These are phyloP conservation scores for Apodemus sylvaticus DNA, from an alignment of 2,113 vertebrate genomes.

Conservation along the genomic window DNA sequence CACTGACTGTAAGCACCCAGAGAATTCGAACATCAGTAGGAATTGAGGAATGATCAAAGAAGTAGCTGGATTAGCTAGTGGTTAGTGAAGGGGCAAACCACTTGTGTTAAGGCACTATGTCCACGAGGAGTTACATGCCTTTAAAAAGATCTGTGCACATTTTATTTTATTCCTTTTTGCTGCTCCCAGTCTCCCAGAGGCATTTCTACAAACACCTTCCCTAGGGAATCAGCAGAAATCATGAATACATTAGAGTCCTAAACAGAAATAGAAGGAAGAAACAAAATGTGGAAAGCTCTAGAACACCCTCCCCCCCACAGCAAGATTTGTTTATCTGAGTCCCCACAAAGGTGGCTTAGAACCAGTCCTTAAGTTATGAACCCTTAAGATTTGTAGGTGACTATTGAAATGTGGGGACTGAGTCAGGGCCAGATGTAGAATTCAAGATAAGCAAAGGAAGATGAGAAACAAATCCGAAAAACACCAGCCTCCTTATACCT, in stretches of 20 bases:
- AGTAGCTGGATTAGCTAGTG: neutral
- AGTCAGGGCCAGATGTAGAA: neutral
- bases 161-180: neutral
- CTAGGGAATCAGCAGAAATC: neutral
- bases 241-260: neutral
- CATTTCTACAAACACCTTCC: neutral
- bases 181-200: neutral
- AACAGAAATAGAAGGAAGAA: neutral
- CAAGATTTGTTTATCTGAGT: neutral
- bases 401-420: neutral
- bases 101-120: neutral
- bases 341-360: neutral
- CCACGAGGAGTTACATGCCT: neutral
- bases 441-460: neutral
- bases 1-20: neutral
- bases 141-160: neutral
- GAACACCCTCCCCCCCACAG: neutral
- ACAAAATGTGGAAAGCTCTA: neutral
- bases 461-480: neutral
- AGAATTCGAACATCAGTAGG: neutral
- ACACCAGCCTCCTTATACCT: neutral
- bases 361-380: neutral
- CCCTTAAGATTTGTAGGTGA: neutral
- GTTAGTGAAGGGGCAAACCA: neutral
- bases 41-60: neutral